A percentile compares a stretch with the other conserved stretches of the same genome.
These are phyloP conservation scores for Timandra comae DNA, from an alignment of 2,888 invertebrate species.

Conservation along the genomic window DNA sequence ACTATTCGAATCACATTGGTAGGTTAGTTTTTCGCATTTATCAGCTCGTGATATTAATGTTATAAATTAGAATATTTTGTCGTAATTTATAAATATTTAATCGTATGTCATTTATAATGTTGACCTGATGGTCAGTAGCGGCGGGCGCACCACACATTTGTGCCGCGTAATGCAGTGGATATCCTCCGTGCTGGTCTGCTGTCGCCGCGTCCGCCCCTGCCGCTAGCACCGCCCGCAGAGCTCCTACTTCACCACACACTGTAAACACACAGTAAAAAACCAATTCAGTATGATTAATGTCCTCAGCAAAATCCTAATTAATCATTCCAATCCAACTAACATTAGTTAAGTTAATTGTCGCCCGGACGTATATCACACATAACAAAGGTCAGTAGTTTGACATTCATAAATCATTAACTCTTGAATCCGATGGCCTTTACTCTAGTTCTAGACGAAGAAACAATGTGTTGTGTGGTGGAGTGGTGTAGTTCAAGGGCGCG, in stretches of 20 bases:
- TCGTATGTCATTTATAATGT: neutral
- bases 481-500: conserved; percentile 89
- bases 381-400: conserved; percentile 21
- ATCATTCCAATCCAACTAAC: neutral
- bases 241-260: conserved; percentile 96
- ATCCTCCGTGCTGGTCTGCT: conserved; percentile 95
- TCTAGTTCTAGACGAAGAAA: no score
- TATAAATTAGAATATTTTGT: no score
- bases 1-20: no score
- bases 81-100: no score
- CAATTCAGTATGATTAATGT: neutral
- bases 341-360: neutral
- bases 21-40: no score
- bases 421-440: conserved; percentile 21
- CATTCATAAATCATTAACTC: conserved; percentile 34
- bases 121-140: conserved; percentile 74
- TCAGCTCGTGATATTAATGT: no score
- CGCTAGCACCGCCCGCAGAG: conserved; percentile 88
- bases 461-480: conserved; percentile 20
- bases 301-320: no score
- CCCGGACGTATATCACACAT: conserved; percentile 1
- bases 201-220: conserved; percentile 92
- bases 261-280: conserved; percentile 3
- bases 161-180: conserved; percentile 97
- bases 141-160: conserved; percentile 95